Evolutionary conservation across 2,888 invertebrate species (phyloP), one percentile per base, ranked within the genome.

Genomic region (Tethea ocularis): DNA sequence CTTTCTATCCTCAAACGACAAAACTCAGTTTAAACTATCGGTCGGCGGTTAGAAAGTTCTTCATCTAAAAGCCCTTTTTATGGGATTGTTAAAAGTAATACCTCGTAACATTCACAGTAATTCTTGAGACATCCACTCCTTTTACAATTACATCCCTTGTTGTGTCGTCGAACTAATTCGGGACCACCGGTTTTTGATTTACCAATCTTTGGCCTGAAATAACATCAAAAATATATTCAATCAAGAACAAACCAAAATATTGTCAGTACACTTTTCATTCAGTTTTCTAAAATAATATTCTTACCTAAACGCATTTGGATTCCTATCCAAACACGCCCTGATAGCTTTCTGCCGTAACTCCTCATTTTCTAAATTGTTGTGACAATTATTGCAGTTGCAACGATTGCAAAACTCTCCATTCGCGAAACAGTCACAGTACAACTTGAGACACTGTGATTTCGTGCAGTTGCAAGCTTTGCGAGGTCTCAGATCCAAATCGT

Each of bases 341-440:
- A 99, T 99, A 8, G 99, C 99, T 77, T 97, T 95, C 80, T 98
- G 98, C 22, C 99, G 89, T 71, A 98, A 96, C 75, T 98, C 98
- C 85, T 99, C 99, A 82, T 98, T 97, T 63, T 97, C 96, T 68
- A 99, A 93, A 91, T 99, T 99, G 83, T 99, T 99, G 76, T 96
- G 97, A 86, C 99, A 99, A 90, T 99, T 98, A 86, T 96, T 97
- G 88, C 99, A 99, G 85, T 99, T 99, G 92, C 99, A 99, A 87
- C 96, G 96, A 87, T 97, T 97, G 92, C 99, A 99, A 90, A 99
- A 99, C 91, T 99, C 99, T 4, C 99, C 99, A 91, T 99, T 99
- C 5, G 99, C 99, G 94, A 99, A 99, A 86, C 99, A 99, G 86
- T 99, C 99, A 93, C 99, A 99, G 87, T 99, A 99, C 90, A 99